Evolutionary conservation across 2,888 invertebrate species (phyloP).

Genomic region (Macrostomum cliftonense): DNA sequence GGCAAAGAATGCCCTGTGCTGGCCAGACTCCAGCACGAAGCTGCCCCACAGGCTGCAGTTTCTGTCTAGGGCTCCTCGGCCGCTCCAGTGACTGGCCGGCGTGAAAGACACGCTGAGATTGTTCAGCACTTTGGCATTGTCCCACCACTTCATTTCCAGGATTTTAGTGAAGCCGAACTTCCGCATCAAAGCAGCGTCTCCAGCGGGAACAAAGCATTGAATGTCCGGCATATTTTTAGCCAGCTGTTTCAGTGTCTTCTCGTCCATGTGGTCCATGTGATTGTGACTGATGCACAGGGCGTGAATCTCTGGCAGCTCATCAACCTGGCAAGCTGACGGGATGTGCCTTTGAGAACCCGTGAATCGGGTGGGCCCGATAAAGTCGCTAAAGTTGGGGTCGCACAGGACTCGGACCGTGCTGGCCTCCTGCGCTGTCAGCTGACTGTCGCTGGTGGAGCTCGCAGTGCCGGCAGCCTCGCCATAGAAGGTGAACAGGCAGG

Average conservation of each 20-base stretch:
- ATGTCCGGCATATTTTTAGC: slow-evolving; percentile 19
- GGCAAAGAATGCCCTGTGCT: slow-evolving; percentile 39
- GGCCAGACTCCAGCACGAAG: slow-evolving; percentile 39
- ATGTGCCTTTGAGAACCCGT: slow-evolving; percentile 36
- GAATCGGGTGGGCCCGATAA: slow-evolving; percentile 29
- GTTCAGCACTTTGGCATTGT: slow-evolving; percentile 10
- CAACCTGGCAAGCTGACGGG: slow-evolving; percentile 16
- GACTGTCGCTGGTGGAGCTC: too few species aligned
- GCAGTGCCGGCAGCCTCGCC: slow-evolving; percentile 16
- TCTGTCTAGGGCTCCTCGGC: slow-evolving; percentile 33
- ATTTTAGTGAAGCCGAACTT: slow-evolving; percentile 22
- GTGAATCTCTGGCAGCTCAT: slow-evolving; percentile 37
- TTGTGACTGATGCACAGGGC: slow-evolving; percentile 41
- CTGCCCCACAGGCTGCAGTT: slow-evolving; percentile 41
- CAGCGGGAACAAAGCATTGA: slow-evolving; percentile 41
- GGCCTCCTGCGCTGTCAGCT: too few species aligned
- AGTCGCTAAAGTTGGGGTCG: slow-evolving; percentile 39
- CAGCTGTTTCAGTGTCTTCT: slow-evolving; percentile 20
- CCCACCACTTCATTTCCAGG: slow-evolving; percentile 11
- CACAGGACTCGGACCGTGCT: slow-evolving; percentile 31
- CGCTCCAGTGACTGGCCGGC: slow-evolving; percentile 42
- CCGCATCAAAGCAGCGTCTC: slow-evolving; percentile 34
- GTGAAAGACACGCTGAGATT: slow-evolving; percentile 11
- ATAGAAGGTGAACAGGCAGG: slow-evolving; percentile 39
- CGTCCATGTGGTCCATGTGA: slow-evolving; percentile 42